Evolutionary conservation across 2,113 vertebrate genomes (phyloP), one percentile per base, ranked within the genome.

Genomic region (Jaculus jaculus): DNA sequence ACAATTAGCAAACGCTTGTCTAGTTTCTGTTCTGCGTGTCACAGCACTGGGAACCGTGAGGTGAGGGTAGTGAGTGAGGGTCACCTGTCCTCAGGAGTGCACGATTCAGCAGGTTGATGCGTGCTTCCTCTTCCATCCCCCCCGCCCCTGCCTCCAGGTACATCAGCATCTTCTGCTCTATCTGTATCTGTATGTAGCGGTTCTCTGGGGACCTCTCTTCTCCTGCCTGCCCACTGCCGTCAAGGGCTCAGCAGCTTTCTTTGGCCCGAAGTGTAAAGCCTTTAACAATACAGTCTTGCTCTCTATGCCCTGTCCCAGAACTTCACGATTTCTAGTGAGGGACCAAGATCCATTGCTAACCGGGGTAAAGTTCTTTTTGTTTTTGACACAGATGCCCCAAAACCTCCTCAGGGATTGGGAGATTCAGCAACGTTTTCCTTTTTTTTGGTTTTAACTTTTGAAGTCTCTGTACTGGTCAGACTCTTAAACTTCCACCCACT

Each of bases 141-240:
- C 9, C 32, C 2, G 7, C 26, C 8, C 18, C 7, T 9, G 13
- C 17, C 2, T 3, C 20, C 2, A 4, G 32, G 42, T 1, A 3
- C 1, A 13, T 12, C 21, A 24, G 0, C 17, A 54, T 65, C 37
- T 63, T 74, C 63, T 12, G 86, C 60, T 34, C 42, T 73, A 60
- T 20, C 9, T n/a, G n/a, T 63, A 42, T 11, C 12, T 24, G 15
- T 6, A 26, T 26, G 1, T 21, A 13, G 84, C 12, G 1, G 1
- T 7, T 16, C 23, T 47, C 17, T 2, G 18, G 63, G n/a, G 23
- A n/a, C 2, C 42, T 21, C 3, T 10, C 2, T 74, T 11, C 21
- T 32, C 28, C 11, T 1, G 8, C 7, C 61, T 51, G 20, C 32
- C 58, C 20, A 47, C 5, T 60, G 30, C n/a, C 13, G 10, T 34